Percentiles rank a stretch among this genome's conserved stretches.
These are phyloP conservation scores for Hemichromis elongatus DNA, from an alignment of 2,113 vertebrate species.

Conservation along the genomic window DNA sequence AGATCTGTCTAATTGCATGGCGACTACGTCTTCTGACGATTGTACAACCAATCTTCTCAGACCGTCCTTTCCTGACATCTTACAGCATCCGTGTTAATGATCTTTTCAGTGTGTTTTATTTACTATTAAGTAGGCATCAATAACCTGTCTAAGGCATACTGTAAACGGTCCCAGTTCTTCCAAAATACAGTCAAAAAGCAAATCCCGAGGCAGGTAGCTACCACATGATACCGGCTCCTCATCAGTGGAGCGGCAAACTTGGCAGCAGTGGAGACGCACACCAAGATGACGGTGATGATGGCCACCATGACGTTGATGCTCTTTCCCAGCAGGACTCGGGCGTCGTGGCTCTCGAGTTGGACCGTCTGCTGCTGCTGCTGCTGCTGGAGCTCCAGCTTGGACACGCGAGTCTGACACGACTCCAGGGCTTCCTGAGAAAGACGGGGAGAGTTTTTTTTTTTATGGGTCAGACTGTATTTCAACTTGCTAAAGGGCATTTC, in stretches of 20 bases:
- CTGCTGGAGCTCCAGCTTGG: constrained; percentile 94
- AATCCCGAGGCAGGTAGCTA: constrained; percentile 81
- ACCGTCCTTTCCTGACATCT: constrained; percentile 10
- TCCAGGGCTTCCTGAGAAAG: constrained; percentile 85
- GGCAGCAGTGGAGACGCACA: constrained; percentile 93
- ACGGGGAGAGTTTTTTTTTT: not conserved
- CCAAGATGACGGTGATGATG: constrained; percentile 92
- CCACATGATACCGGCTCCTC: constrained; percentile 87
- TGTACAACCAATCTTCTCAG: constrained; percentile 65
- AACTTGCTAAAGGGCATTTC: not conserved
- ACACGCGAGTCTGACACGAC: constrained; percentile 92
- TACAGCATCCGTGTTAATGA: not conserved
- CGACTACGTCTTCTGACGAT: constrained; percentile 32
- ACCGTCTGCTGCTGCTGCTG: constrained; percentile 96
- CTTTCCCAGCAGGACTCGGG: constrained; percentile 87
- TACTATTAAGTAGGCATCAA: constrained; percentile 78
- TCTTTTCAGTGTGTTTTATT: not conserved
- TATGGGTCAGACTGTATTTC: not conserved
- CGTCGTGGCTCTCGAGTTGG: constrained; percentile 88
- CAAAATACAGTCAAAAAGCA: constrained; percentile 86
- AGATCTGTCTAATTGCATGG: not conserved
- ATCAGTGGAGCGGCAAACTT: constrained; percentile 90
- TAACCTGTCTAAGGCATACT: constrained; percentile 81
- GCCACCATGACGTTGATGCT: constrained; percentile 97
- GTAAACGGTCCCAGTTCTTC: constrained; percentile 91